Conservation (phyloP, 2,797 vertebrate species). For the Liasis olivaceus region DNA sequence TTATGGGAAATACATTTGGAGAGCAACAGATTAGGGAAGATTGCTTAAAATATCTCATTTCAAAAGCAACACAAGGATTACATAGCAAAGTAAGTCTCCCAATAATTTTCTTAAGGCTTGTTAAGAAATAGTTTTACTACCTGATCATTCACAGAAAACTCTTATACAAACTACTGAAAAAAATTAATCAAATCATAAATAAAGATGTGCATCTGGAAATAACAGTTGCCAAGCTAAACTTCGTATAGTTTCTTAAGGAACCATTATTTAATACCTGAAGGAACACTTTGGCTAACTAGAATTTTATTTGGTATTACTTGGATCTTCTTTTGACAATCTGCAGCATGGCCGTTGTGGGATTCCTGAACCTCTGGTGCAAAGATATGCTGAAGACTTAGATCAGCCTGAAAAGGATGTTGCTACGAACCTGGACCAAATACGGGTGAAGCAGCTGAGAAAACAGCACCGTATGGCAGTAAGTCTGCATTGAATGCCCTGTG, state of each 20-base stretch:
- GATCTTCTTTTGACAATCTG: constrained; percentile 17
- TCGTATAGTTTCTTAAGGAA: background rate
- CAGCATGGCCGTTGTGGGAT: constrained; percentile 97
- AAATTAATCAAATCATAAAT: background rate
- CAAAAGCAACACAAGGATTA: background rate
- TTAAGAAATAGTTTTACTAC: background rate
- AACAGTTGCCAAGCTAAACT: background rate
- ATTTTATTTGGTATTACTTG: background rate
- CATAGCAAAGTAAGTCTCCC: background rate
- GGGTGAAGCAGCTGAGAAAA: constrained; percentile 91
- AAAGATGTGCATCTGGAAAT: background rate
- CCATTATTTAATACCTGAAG: background rate
- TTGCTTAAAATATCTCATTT: background rate
- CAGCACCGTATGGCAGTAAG: constrained; percentile 99
- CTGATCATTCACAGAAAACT: background rate
- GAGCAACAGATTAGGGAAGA: background rate
- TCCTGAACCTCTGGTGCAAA: constrained; percentile 89
- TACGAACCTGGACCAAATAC: constrained; percentile 88
- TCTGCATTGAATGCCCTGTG: constrained; percentile 8
- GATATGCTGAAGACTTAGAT: constrained; percentile 90
- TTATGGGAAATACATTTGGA: background rate
- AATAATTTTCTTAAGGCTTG: background rate
- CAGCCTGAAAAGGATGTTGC: constrained; percentile 88
- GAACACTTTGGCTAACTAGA: background rate
- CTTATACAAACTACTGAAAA: background rate